Evolutionary conservation across 1,140 invertebrate genomes (phyloP).

Genomic region (Pseudomyrmex concolor): DNA sequence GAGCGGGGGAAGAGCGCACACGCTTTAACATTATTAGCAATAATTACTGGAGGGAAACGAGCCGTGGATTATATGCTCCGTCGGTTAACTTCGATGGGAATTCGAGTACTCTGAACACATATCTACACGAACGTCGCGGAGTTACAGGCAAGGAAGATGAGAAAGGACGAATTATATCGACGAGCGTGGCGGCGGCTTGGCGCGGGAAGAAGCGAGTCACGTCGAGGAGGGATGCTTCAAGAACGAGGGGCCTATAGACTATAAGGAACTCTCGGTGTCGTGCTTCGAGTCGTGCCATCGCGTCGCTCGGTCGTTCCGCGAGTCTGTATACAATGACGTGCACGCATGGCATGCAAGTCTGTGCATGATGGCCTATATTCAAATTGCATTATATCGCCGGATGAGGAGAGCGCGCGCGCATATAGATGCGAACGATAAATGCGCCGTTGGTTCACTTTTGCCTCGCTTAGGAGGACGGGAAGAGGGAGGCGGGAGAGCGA

Average conservation of each 20-base stretch:
- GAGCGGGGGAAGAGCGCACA: not conserved
- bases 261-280: slow-evolving; percentile 1
- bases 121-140: no score
- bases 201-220: not conserved
- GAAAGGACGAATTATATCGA: slow-evolving; percentile 45
- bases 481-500: no score
- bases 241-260: not conserved
- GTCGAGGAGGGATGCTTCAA: slow-evolving; percentile 37
- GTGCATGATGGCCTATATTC: slow-evolving; percentile 62
- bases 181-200: not conserved
- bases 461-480: not conserved
- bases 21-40: slow-evolving; percentile 63
- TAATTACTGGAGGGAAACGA: slow-evolving; percentile 54
- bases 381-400: slow-evolving; percentile 60
- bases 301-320: slow-evolving; percentile 39
- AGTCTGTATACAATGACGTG: slow-evolving; percentile 55
- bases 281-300: slow-evolving; percentile 28
- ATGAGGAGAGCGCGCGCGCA: slow-evolving; percentile 41
- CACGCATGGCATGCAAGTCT: slow-evolving; percentile 61
- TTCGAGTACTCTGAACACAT: not conserved
- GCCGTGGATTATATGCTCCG: slow-evolving; percentile 28
- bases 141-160: not conserved
- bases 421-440: slow-evolving; percentile 55
- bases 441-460: slow-evolving; percentile 46
- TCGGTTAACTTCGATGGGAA: slow-evolving; percentile 43